A percentile compares a stretch with the other conserved stretches of the same genome.
These are phyloP conservation scores for Scaptomyza cyrtandrae DNA, from an alignment of 2,888 invertebrate genomes.

Conservation along the genomic window DNA sequence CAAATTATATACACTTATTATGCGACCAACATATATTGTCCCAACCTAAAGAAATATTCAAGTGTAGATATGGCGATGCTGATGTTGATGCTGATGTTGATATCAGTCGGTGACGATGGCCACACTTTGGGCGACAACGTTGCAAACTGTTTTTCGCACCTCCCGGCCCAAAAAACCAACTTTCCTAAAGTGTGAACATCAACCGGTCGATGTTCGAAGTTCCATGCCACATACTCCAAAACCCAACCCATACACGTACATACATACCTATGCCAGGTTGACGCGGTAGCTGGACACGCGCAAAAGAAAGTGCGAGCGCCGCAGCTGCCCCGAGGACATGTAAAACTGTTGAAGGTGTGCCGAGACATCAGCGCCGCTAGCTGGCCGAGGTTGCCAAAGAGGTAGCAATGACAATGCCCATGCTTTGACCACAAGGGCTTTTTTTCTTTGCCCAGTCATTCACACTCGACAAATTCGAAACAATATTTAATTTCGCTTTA, in stretches of 20 bases:
- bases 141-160: slow-evolving; percentile 73
- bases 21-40: slow-evolving; percentile 36
- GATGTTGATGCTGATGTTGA: slow-evolving; percentile 9
- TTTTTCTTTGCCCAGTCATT: background rate
- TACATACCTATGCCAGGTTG: background rate
- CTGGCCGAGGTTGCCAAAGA: slow-evolving; percentile 24
- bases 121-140: slow-evolving; percentile 76
- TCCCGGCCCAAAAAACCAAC: slow-evolving; percentile 74
- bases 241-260: no score
- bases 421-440: slow-evolving; percentile 13
- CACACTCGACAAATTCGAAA: background rate
- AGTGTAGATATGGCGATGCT: slow-evolving; percentile 10
- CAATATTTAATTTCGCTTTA: no score
- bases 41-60: slow-evolving; percentile 18
- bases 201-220: slow-evolving; percentile 20
- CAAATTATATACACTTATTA: slow-evolving; percentile 79
- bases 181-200: slow-evolving; percentile 80
- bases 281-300: slow-evolving; percentile 67
- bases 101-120: slow-evolving; percentile 59
- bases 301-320: slow-evolving; percentile 74
- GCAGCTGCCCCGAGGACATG: slow-evolving; percentile 62
- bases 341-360: slow-evolving; percentile 69
- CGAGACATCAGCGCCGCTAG: slow-evolving; percentile 52
- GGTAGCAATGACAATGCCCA: slow-evolving; percentile 60
- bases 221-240: background rate